These are phyloP conservation scores for Epicauta chinensis DNA, from an alignment of 1,140 invertebrate species.

Conservation along the genomic window DNA sequence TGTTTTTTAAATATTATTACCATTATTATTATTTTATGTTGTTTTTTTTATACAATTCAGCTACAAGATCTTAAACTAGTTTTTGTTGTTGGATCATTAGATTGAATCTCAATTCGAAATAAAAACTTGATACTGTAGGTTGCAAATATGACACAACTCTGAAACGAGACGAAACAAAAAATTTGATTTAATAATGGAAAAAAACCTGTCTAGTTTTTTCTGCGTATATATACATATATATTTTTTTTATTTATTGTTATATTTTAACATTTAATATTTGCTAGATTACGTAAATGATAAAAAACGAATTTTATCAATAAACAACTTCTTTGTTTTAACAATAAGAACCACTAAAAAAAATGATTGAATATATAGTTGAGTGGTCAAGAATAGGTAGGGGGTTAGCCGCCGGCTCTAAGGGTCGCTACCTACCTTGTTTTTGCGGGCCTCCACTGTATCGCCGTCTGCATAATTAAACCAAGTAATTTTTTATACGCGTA, in stretches of 20 bases:
- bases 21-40: too few species aligned
- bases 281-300: too few species aligned
- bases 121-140: neutral
- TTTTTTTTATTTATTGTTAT: too few species aligned
- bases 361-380: neutral
- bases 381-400: too few species aligned
- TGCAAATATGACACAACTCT: neutral
- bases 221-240: neutral
- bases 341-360: neutral
- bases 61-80: neutral
- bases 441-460: conserved; percentile 4
- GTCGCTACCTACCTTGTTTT: conserved; percentile 25
- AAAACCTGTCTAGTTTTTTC: neutral
- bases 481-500: neutral
- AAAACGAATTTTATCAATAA: too few species aligned
- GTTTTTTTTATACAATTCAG: neutral
- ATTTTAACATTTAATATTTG: too few species aligned
- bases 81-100: neutral
- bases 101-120: neutral
- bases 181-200: neutral
- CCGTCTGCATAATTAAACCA: conserved; percentile 28
- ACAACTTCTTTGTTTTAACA: too few species aligned
- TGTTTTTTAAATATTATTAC: neutral
- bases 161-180: neutral
- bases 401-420: too few species aligned